Evolutionary conservation across 2,113 vertebrate genomes (phyloP).

Genomic region (Dolichotis patagonum): DNA sequence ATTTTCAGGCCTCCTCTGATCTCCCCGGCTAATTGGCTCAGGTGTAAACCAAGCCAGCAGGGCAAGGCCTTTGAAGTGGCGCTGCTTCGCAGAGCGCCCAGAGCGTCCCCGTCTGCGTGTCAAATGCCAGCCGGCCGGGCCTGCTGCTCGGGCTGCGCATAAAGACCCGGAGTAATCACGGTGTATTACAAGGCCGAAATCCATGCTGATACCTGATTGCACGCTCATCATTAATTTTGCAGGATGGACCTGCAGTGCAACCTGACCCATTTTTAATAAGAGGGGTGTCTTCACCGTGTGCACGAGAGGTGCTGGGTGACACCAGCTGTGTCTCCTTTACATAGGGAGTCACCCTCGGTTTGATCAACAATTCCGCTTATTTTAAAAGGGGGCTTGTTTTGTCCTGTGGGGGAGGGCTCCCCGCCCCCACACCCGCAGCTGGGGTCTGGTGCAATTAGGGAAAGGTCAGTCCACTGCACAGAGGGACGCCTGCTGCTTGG

Average conservation of each 20-base stretch:
- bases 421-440: constrained; percentile 58
- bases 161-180: constrained; percentile 86
- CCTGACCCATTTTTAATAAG: constrained; percentile 87
- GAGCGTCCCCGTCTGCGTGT: constrained; percentile 87
- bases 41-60: constrained; percentile 95
- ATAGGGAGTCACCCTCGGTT: constrained; percentile 81
- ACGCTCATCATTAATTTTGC: constrained; percentile 92
- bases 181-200: constrained; percentile 88
- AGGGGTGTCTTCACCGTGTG: constrained; percentile 37
- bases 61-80: constrained; percentile 93
- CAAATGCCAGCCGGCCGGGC: constrained; percentile 87
- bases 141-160: constrained; percentile 86
- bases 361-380: constrained; percentile 87
- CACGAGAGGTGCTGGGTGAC: constrained; percentile 80
- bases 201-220: constrained; percentile 86
- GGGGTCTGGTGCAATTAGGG: constrained; percentile 77
- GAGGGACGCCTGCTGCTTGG: constrained; percentile 51
- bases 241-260: constrained; percentile 89
- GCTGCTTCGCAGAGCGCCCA: constrained; percentile 83
- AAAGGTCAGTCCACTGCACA: constrained; percentile 81
- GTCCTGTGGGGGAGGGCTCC: constrained; percentile 70
- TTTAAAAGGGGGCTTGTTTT: constrained; percentile 82
- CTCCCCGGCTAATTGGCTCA: constrained; percentile 96
- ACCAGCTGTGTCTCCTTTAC: constrained; percentile 85
- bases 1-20: constrained; percentile 90